Evolutionary conservation across 1,140 invertebrate species (phyloP), one percentile per base, ranked within the genome.

Genomic region (Bombus breviceps): DNA sequence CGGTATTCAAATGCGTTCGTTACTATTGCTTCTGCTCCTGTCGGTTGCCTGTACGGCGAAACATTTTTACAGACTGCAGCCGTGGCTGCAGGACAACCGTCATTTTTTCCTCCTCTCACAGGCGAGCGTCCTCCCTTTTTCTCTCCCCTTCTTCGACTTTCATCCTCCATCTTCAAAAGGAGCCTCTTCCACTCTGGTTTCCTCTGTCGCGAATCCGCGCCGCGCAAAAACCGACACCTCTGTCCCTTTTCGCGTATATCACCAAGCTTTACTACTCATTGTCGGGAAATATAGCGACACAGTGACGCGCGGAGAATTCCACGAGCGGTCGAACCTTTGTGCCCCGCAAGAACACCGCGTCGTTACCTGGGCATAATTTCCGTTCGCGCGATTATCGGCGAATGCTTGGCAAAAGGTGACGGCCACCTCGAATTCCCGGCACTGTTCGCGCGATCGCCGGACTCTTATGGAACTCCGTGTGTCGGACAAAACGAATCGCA

Each of bases 1-100:
- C 91, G 91, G 90, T 91, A 91, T 92, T 92, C 90, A 91, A 92
- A 91, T 92, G 89, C 87, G 87, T 90, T 92, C 88, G 88, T 84
- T 86, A 89, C 39, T 80, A 89, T 73, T 66, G 88, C 85, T 83
- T 79, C 85, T 81, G 72, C 76, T 83, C 80, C 73, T 81, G 88
- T 71, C 32, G 84, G 73, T 74, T 71, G 79, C 71, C 80, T 81
- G 89, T 81, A 86, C 68, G 71, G 81, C 72, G 81, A 75, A 87
- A 92, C 88, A 91, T 91, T 92, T 92, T 92, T 92, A 72, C 85
- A 92, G 92, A 91, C 91, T 91, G 80, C 64, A 62, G 0, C 12
- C 77, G 79, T 84, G 88, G 88, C 87, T 89, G 79, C 88, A 86
- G 88, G 86, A 91, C 90, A 91, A 89, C 85, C 83, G 69, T 77